Base-by-base conservation (phyloP, 2,888 invertebrate species). In the Chrysina gloriosa region DNA sequence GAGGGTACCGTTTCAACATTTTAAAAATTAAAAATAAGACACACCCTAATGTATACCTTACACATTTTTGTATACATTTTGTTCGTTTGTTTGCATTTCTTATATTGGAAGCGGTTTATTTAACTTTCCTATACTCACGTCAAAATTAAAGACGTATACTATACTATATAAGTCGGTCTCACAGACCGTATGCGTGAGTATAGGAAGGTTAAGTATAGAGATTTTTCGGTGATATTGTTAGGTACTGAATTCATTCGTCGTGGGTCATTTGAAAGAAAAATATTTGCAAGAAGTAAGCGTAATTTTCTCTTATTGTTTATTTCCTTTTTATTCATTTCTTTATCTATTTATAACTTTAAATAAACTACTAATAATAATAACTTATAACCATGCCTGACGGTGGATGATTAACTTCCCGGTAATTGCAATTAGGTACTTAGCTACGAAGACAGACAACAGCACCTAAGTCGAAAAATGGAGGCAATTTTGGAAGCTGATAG, bases 161-260 rank as follows among this genome's bases (percentile, higher is more conserved):
- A n/a, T n/a, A n/a, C n/a, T n/a, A n/a, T n/a, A n/a, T n/a, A n/a
- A n/a, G n/a, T n/a, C n/a, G n/a, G n/a, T n/a, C n/a, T n/a, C n/a
- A n/a, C n/a, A n/a, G n/a, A n/a, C n/a, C n/a, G n/a, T n/a, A n/a
- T n/a, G n/a, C n/a, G n/a, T n/a, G n/a, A n/a, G n/a, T n/a, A n/a
- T n/a, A n/a, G n/a, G n/a, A n/a, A n/a, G n/a, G n/a, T n/a, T n/a
- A n/a, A n/a, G n/a, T n/a, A n/a, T n/a, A n/a, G n/a, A n/a, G n/a
- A 82, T 3, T 82, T 81, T 31, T 85, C 85, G 9, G 78, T 77
- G 14, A 16, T 47, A 16, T 7, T 5, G 36, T 47, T 19, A 14
- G 48, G 6, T 47, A 19, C 23, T 47, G 48, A 23, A 47, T 21
- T 21, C 19, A 23, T 47, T 47, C 23, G 21, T 47, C 14, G 48